Evolutionary conservation across 2,888 invertebrate genomes (phyloP).

Genomic region (Cosmopolites sordidus): DNA sequence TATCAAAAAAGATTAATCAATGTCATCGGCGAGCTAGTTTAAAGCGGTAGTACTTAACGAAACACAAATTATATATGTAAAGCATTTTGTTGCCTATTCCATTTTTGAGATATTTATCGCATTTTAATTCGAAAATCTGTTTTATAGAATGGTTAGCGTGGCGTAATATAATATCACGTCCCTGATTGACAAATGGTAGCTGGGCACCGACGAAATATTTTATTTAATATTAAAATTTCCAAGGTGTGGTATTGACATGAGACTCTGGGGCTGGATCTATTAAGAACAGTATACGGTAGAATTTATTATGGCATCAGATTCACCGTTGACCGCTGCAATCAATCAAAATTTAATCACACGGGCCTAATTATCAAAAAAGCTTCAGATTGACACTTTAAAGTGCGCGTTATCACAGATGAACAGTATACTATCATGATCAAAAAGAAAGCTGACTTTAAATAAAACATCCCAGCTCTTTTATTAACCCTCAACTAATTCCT

Average conservation of each 20-base stretch:
- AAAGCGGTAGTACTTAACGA: conserved; percentile 7
- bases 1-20: conserved; percentile 11
- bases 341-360: background rate
- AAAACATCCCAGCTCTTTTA: too few species aligned
- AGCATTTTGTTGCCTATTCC: conserved; percentile 16
- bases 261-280: conserved; percentile 2
- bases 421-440: too few species aligned
- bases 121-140: conserved; percentile 17
- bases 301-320: background rate
- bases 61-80: conserved; percentile 19
- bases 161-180: conserved; percentile 15
- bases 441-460: too few species aligned
- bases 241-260: conserved; percentile 13
- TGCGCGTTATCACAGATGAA: too few species aligned
- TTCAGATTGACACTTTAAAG: too few species aligned
- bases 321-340: background rate
- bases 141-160: conserved; percentile 11
- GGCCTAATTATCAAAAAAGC: background rate
- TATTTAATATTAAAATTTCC: conserved; percentile 11
- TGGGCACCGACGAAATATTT: conserved; percentile 15
- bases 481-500: too few species aligned
- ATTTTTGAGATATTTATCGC: conserved; percentile 18
- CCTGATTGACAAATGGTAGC: conserved; percentile 19
- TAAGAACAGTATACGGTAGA: background rate
- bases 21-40: conserved; percentile 11